These are phyloP conservation scores for Drosophila atripex DNA, from an alignment of 2,888 invertebrate species.

Conservation along the genomic window DNA sequence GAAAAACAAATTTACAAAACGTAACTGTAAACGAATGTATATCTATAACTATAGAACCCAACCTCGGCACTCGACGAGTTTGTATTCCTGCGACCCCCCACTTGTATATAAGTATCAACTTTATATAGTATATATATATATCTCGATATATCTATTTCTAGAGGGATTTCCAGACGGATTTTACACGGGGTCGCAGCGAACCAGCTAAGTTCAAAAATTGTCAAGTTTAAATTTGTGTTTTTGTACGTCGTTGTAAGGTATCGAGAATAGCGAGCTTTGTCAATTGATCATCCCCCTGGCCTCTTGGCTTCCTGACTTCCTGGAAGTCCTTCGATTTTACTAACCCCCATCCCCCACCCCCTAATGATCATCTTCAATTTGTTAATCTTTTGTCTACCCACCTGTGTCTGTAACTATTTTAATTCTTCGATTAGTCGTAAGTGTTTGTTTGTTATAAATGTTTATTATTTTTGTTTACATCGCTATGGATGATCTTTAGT, in stretches of 20 bases:
- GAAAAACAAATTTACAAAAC: constrained; percentile 48
- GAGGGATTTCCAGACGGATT: constrained; percentile 19
- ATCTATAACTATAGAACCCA: constrained; percentile 30
- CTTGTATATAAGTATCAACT: constrained; percentile 11
- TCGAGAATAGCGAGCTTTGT: constrained; percentile 27
- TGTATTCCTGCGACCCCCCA: constrained; percentile 30
- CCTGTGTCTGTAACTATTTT: constrained; percentile 32
- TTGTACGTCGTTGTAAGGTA: constrained; percentile 44
- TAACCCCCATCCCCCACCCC: constrained; percentile 37
- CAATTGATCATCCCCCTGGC: constrained; percentile 25
- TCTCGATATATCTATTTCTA: constrained; percentile 16
- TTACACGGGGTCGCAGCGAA: constrained; percentile 25
- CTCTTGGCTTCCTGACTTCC: neutral
- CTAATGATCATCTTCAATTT: constrained; percentile 39
- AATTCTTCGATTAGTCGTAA: constrained; percentile 59
- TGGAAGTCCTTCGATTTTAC: constrained; percentile 54
- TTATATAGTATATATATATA: constrained; percentile 1
- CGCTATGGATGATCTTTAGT: constrained; percentile 36
- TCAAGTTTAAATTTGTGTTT: constrained; percentile 28
- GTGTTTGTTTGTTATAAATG: constrained; percentile 74
- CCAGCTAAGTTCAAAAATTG: constrained; percentile 32
- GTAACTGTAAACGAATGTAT: constrained; percentile 41
- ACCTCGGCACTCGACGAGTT: constrained; percentile 32
- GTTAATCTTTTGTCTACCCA: constrained; percentile 50
- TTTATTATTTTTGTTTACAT: constrained; percentile 50